Base-by-base conservation (phyloP, 2,888 invertebrate genomes). In the Phragmatobia fuliginosa region DNA sequence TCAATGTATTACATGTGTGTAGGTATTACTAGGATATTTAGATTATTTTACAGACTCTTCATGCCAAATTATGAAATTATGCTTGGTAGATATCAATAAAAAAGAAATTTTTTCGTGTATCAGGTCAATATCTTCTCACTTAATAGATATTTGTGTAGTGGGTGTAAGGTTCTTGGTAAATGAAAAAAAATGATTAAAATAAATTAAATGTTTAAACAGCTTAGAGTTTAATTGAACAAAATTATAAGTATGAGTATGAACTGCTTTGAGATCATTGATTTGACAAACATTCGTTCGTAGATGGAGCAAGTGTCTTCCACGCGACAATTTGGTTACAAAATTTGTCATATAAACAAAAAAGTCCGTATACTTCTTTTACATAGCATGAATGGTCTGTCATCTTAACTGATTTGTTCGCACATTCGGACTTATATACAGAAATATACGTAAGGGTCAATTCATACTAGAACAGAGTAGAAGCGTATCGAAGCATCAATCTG, bases 211-310 rank as follows among this genome's bases (percentile, higher is more conserved):
- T 49, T n/a, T n/a, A 49, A 49, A 49, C 49, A n/a, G n/a, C 16
- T 45, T 32, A 32, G 59, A 31, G 59, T 59, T 32, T 59, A 21
- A 59, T 59, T 59, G 32, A 59, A 32, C 59, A 32, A 61, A 61
- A 25, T 25, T 18, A 3, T 10, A n/a, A 25, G n/a, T n/a, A n/a
- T 41, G 41, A 49, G 8, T n/a, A n/a, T 41, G 16, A 41, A 41
- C 18, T 8, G 21, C 7, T 45, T 45, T 45, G 21, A 45, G 7
- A 45, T 21, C 45, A 45, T 45, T 45, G 18, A 45, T 21, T 45
- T 7, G 21, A 7, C 21, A 21, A 7, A 21, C 21, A 45, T 21
- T 45, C 6, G 18, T 45, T 18, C 14, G 7, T 21, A 21, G n/a
- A n/a, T n/a, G 8, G 21, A 21, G 8, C 45, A 2, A 21, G 21